Conservation (phyloP, 2,888 invertebrate genomes). For the Aleiodes leptofemur region DNA sequence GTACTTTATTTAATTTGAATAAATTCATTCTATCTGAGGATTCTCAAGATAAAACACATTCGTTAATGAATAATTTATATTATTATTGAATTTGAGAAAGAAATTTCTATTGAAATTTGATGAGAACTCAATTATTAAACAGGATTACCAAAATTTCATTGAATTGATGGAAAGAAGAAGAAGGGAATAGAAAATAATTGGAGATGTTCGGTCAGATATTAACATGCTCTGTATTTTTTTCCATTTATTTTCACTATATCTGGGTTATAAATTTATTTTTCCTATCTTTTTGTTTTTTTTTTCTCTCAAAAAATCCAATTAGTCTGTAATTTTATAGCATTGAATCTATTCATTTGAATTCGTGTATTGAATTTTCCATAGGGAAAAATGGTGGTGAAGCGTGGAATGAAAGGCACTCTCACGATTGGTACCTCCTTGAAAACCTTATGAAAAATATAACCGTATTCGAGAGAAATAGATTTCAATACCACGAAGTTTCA, state of each 20-base stretch:
- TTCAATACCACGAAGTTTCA: conserved; percentile 57
- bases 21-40: too few species aligned
- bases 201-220: too few species aligned
- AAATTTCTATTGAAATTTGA: too few species aligned
- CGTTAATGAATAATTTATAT: too few species aligned
- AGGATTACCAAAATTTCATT: too few species aligned
- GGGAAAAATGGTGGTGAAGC: neutral
- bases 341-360: conserved; percentile 3
- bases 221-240: neutral
- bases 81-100: too few species aligned
- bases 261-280: neutral
- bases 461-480: conserved; percentile 38
- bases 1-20: too few species aligned
- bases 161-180: too few species aligned
- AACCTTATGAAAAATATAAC: conserved; percentile 23
- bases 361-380: conserved; percentile 19
- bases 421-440: conserved; percentile 21
- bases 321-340: conserved; percentile 15
- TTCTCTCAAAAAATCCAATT: conserved; percentile 10
- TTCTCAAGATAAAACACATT: too few species aligned
- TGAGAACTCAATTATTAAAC: too few species aligned
- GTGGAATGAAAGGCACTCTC: conserved; percentile 11
- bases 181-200: too few species aligned
- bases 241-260: neutral
- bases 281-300: neutral